phyloP scores from a whole-genome alignment of 64 coral and sea anemone genomes.

The Pocillopora damicornis region DNA sequence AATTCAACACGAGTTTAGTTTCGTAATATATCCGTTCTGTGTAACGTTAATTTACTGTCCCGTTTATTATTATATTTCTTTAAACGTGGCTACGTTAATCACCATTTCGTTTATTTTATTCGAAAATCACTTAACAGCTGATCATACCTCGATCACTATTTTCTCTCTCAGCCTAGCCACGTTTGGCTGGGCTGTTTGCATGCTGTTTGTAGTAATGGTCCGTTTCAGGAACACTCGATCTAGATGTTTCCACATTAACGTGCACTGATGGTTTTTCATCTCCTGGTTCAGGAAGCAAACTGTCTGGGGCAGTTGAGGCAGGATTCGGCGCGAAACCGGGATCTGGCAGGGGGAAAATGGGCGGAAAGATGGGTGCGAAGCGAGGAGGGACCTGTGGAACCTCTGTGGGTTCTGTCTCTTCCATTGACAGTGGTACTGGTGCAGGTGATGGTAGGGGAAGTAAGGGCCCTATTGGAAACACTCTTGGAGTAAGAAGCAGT shows the following conservation, averaged over 20 bases:
- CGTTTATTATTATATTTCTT: not conserved
- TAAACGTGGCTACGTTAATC: not conserved
- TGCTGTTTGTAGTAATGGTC: not conserved
- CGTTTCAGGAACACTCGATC: constrained; percentile 75
- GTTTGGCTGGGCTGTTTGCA: constrained; percentile 11
- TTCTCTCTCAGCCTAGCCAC: constrained; percentile 8
- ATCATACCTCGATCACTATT: constrained; percentile 27
- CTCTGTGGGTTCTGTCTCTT: not conserved
- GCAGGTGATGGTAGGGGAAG: not conserved
- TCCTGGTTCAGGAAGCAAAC: constrained; percentile 30
- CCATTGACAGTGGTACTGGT: not conserved
- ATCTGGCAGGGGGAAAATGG: constrained; percentile 5
- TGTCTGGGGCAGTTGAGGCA: not conserved
- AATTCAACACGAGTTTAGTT: not conserved
- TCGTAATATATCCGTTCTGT: not conserved
- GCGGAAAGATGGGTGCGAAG: not conserved
- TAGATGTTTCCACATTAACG: constrained; percentile 91
- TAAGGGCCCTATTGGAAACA: not conserved
- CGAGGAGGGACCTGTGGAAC: not conserved
- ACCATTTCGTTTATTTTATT: not conserved
- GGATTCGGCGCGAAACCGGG: not conserved
- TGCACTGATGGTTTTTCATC: constrained; percentile 84
- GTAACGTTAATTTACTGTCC: not conserved
- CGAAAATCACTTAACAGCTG: not conserved
- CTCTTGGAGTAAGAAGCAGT: constrained; percentile 8